Percentiles rank a stretch among this genome's conserved stretches.
These are phyloP conservation scores for Hydractinia symbiolongicarpus DNA, from an alignment of 30 jellyfish, hydroid and myxozoan species.

Conservation along the genomic window DNA sequence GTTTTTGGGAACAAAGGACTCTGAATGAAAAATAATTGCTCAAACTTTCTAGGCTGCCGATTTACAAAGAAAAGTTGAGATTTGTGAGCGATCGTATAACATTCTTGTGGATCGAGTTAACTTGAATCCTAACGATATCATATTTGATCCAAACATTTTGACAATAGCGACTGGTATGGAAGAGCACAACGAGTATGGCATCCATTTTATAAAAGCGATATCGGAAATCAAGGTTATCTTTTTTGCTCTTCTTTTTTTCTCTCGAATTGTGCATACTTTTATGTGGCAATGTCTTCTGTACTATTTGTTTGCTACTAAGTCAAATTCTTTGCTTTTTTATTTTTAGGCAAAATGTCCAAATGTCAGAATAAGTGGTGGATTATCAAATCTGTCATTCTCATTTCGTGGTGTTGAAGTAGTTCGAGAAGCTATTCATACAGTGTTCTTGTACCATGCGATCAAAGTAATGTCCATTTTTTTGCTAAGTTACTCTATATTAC, in stretches of 20 bases:
- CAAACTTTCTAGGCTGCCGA: slow-evolving; percentile 77
- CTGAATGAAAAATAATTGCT: too few relatives aligned
- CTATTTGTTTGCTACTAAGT: neutral
- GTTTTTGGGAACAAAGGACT: too few relatives aligned
- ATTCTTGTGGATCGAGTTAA: slow-evolving; percentile 56
- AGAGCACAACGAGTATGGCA: slow-evolving; percentile 87
- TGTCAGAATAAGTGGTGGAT: slow-evolving; percentile 94
- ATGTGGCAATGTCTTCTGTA: neutral
- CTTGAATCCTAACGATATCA: slow-evolving; percentile 64
- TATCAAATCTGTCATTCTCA: slow-evolving; percentile 87
- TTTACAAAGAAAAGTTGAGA: slow-evolving; percentile 57
- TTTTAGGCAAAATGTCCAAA: slow-evolving; percentile 81
- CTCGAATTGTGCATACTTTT: neutral
- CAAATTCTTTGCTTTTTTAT: neutral
- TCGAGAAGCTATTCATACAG: slow-evolving; percentile 93
- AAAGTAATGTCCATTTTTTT: slow-evolving; percentile 48
- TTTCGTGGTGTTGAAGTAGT: slow-evolving; percentile 87
- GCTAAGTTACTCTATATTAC: neutral
- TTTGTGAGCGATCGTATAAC: slow-evolving; percentile 84
- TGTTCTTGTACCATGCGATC: slow-evolving; percentile 88
- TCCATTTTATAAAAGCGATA: slow-evolving; percentile 68
- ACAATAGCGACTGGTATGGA: slow-evolving; percentile 99
- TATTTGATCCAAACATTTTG: slow-evolving; percentile 89
- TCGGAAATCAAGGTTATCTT: slow-evolving; percentile 56
- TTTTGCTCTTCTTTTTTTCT: neutral